A percentile compares a stretch with the other conserved stretches of the same genome.
Evolutionary conservation across 2,888 invertebrate species (phyloP).

Genomic region (Coelogynopora nodosa): DNA sequence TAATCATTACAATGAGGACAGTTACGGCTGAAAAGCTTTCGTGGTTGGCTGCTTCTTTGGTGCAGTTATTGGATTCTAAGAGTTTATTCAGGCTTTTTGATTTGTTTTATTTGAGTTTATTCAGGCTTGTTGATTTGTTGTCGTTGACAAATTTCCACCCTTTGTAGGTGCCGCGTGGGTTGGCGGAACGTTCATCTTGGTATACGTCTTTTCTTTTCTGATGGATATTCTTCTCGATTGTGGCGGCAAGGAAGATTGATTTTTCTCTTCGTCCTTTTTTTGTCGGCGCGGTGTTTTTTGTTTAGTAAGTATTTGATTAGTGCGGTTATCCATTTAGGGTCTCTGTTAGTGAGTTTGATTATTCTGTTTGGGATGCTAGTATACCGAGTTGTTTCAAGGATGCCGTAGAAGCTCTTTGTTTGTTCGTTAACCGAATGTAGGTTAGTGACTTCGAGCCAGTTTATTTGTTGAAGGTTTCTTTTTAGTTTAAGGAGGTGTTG

Average conservation of each 20-base stretch:
- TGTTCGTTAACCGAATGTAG: not conserved
- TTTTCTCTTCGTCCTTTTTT: not conserved
- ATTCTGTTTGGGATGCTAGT: not conserved
- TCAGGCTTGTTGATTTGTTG: not conserved
- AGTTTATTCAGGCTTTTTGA: not conserved
- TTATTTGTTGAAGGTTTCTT: not conserved
- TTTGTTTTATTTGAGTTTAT: no score
- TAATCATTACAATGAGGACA: not conserved
- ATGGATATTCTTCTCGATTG: not conserved
- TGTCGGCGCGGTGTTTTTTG: not conserved
- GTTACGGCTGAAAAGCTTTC: not conserved
- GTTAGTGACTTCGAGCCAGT: not conserved
- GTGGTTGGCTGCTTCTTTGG: not conserved
- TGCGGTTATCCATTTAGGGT: not conserved
- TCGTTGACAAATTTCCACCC: not conserved
- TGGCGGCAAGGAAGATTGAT: not conserved
- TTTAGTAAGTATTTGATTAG: not conserved
- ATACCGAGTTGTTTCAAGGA: not conserved
- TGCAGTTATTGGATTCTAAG: not conserved
- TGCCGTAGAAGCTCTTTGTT: not conserved
- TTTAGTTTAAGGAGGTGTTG: not conserved
- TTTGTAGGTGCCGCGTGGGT: not conserved
- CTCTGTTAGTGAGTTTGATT: not conserved
- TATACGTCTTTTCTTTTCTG: not conserved
- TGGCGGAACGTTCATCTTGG: not conserved